Evolutionary conservation across 2,888 invertebrate genomes (phyloP), one percentile per base, ranked within the genome.

Genomic region (Patella ulyssiponensis): DNA sequence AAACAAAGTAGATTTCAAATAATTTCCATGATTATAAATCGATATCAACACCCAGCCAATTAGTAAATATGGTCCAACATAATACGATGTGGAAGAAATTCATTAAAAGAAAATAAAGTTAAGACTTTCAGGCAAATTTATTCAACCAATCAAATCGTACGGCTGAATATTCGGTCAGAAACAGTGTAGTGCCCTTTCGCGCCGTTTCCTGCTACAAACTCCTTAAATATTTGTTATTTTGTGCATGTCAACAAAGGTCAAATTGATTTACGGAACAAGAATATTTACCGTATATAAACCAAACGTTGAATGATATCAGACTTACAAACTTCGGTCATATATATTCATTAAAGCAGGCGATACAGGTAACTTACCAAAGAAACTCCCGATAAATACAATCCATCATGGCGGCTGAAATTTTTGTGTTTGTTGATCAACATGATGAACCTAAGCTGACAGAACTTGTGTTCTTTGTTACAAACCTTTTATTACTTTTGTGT

Each of bases 121-220:
- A 44, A 44, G 44, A 44, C 44, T 44, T 44, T 0, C 44, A 9
- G 44, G 5, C 44, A 44, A 44, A 44, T 44, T 7, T 44, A 44
- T 44, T 44, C 44, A 44, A 44, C 44, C 44, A 44, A 44, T 44
- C 44, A 44, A 44, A 44, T 44, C 9, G 44, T 44, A 44, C 44
- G 9, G 44, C 44, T 44, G 44, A 44, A 44, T 44, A 44, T 44
- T 44, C 9, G 44, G 44, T 9, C 64, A 20, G 23, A 64, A 23
- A 23, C 69, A 64, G 27, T 17, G 69, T n/a, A 51, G 53, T 78
- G 79, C 75, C 23, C 74, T 78, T 82, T 81, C 82, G 82, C 82
- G 82, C 85, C 83, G 83, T 83, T 85, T 84, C 83, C 82, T 83
- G 82, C 23, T 20, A 64, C 20, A 64, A 64, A 64, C 20, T 64